Base-by-base conservation (phyloP, 2,888 invertebrate genomes). In the Apamea anceps region DNA sequence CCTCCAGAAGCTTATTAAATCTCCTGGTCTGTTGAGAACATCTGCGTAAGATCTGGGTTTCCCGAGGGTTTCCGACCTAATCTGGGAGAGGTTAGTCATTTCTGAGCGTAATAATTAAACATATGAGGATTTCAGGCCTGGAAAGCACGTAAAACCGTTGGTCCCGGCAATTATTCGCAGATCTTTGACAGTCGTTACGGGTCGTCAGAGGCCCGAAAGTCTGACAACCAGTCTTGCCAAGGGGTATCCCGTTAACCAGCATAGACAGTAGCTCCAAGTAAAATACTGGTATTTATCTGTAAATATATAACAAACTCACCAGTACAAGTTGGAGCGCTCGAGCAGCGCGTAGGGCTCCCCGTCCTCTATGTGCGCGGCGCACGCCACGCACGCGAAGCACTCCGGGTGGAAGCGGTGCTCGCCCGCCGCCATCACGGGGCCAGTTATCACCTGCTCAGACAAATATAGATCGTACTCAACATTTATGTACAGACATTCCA, bases 361-460 rank as follows among this genome's bases (percentile, higher is more conserved):
- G 96, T 99, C 99, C 83, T 99, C 99, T 90, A 99, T 98, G 93
- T 98, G 99, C 7, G 98, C 97, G 57, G 97, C 97, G 95, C 99
- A 99, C 54, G 98, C 97, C 72, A 97, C 97, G 94, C 99, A 99
- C 91, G 98, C 98, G 96, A 99, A 99, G 96, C 99, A 99, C 97
- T 99, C 99, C 68, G 99, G 99, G 96, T 99, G 99, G 96, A 99
- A 99, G 94, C 99, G 99, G 96, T 99, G 99, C 92, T 99, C 99
- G 54, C 99, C 99, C 42, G 99, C 99, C 84, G 99, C 98, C 99
- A 99, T 99, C 86, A 99, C 99, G 48, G 99, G 99, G 0, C 99
- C 99, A 0, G 99, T 98, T 85, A 97, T 97, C 92, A 97, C 95
- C 96, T 76, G 5, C 0, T 37, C 66, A 65, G 7, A n/a, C 66